phyloP scores from a whole-genome alignment of 2,113 vertebrate genomes.

The Eptesicus fuscus region DNA sequence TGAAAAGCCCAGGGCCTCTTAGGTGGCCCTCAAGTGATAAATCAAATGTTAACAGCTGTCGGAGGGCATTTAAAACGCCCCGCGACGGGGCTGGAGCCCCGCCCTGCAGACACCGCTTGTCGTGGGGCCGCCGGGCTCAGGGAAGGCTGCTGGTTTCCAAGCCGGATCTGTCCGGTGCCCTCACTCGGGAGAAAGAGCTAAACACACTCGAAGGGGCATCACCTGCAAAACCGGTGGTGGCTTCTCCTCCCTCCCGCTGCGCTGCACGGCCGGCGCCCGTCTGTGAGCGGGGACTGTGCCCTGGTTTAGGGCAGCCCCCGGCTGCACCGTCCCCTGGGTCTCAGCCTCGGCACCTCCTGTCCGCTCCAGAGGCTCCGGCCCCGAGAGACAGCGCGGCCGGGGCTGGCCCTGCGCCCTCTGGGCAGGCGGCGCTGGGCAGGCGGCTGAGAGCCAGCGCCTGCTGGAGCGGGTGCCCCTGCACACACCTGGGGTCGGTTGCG shows the following conservation, averaged over 20 bases:
- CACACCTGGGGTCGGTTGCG: too few species aligned
- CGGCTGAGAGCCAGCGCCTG: neutral
- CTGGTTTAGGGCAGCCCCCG: too few species aligned
- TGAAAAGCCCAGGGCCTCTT: too few species aligned
- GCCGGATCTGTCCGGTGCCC: slow-evolving; percentile 80
- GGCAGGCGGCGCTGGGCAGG: rapidly evolving
- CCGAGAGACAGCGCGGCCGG: neutral
- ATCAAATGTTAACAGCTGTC: too few species aligned
- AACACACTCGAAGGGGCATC: slow-evolving; percentile 83
- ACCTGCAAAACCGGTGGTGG: slow-evolving; percentile 83
- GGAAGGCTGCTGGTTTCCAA: slow-evolving; percentile 69
- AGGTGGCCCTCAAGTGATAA: too few species aligned
- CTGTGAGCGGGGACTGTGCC: too few species aligned
- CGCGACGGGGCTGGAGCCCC: too few species aligned
- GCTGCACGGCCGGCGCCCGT: slow-evolving; percentile 29
- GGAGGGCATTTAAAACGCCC: too few species aligned
- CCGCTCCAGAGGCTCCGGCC: slow-evolving; percentile 71
- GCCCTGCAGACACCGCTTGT: too few species aligned
- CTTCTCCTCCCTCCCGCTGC: slow-evolving; percentile 76
- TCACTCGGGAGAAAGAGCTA: slow-evolving; percentile 75
- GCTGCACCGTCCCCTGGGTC: neutral
- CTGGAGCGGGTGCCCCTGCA: neutral
- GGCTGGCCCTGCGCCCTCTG: too few species aligned
- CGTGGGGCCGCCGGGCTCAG: too few species aligned
- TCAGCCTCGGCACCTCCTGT: slow-evolving; percentile 77